Conservation (phyloP, 2,797 vertebrate genomes). For the Myotis daubentonii region DNA sequence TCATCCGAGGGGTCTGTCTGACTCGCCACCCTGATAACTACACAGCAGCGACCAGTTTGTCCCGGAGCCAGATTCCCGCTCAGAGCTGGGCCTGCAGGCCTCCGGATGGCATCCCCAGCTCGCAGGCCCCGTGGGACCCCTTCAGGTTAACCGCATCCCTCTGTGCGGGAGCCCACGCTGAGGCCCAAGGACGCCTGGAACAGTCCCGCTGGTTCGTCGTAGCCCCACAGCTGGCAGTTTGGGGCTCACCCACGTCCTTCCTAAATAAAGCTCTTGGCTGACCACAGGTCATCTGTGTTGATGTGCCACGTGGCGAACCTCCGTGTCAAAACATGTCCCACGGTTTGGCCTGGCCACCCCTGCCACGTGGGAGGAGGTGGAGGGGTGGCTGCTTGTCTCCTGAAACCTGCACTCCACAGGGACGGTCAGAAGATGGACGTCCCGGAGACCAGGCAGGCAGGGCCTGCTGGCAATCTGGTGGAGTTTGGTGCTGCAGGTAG, state of each 20-base stretch:
- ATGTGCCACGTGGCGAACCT: background rate
- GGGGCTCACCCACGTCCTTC: background rate
- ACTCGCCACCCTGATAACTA: background rate
- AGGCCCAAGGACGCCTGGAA: background rate
- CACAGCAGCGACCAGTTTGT: background rate
- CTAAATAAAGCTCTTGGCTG: background rate
- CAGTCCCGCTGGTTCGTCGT: background rate
- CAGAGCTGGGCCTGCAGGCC: background rate
- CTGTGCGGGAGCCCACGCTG: background rate
- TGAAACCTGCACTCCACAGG: background rate
- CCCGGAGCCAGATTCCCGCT: background rate
- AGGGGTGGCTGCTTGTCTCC: background rate
- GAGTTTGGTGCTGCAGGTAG: background rate
- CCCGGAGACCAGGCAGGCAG: background rate
- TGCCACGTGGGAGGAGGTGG: rapidly evolving
- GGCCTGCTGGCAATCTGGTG: background rate
- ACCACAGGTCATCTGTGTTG: background rate
- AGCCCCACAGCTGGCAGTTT: background rate
- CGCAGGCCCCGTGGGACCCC: background rate
- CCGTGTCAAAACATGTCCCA: background rate
- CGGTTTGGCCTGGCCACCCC: background rate
- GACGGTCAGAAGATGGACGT: background rate
- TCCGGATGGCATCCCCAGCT: background rate
- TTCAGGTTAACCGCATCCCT: background rate
- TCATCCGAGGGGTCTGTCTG: background rate